Evolutionary conservation across 2,113 vertebrate species (phyloP).

Genomic region (Spea multiplicata): DNA sequence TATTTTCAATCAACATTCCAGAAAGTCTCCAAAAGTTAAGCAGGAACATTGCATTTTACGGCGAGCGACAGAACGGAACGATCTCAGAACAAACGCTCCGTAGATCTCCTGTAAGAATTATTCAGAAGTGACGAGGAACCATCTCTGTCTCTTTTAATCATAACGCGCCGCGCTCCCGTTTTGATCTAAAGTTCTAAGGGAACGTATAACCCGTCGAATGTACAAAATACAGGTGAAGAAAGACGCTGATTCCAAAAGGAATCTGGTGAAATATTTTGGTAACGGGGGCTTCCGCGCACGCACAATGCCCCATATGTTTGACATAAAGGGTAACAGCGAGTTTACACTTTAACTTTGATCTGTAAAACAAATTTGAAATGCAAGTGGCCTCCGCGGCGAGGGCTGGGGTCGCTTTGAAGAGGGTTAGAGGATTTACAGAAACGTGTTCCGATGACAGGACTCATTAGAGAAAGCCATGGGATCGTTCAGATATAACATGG

Average conservation of each 20-base stretch:
- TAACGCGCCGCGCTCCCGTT: not conserved
- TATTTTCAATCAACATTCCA: no score
- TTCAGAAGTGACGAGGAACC: no score
- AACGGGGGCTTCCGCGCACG: constrained; percentile 3
- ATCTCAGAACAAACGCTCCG: no score
- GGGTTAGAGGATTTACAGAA: constrained; percentile 6
- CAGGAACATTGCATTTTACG: no score
- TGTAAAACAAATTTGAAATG: constrained; percentile 36
- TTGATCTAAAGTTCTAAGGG: constrained; percentile 4
- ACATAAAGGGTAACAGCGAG: constrained; percentile 36
- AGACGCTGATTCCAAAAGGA: constrained; percentile 27
- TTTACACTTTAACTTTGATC: constrained; percentile 42
- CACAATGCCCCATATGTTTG: constrained; percentile 39
- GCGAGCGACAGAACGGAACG: no score
- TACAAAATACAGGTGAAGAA: constrained; percentile 18
- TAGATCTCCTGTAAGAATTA: no score
- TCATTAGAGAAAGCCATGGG: constrained; percentile 27
- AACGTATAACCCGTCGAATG: constrained; percentile 12
- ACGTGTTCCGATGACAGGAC: constrained; percentile 28
- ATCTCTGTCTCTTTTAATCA: no score
- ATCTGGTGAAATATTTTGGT: constrained; percentile 35
- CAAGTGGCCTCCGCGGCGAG: constrained; percentile 11
- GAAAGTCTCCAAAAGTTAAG: no score
- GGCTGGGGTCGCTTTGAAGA: constrained; percentile 33
- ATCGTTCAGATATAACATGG: constrained; percentile 21